Percentiles rank a stretch among this genome's conserved stretches.
phyloP scores from a whole-genome alignment of 2,888 invertebrate species.

The Cerastis leucographa region DNA sequence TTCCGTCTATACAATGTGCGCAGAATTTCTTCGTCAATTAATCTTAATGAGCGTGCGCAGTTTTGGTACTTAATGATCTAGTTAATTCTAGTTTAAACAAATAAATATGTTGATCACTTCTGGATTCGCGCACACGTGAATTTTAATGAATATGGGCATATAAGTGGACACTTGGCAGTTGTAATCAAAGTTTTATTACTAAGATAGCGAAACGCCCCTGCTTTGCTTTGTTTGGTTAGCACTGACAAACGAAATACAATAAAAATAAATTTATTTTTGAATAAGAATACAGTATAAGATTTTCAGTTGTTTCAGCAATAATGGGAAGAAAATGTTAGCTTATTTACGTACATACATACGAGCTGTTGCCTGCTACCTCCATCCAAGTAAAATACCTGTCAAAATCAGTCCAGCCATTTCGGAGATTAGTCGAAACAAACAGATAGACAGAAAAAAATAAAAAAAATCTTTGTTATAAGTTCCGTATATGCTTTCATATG shows the following conservation, averaged over 20 bases:
- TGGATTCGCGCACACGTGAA: neutral
- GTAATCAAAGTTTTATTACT: neutral
- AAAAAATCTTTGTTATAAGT: too few species aligned
- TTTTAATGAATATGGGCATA: slow-evolving; percentile 8
- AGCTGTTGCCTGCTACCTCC: too few species aligned
- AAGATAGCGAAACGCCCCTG: neutral
- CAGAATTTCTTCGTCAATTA: slow-evolving; percentile 52
- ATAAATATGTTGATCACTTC: slow-evolving; percentile 28
- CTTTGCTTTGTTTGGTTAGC: too few species aligned
- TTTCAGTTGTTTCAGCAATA: too few species aligned
- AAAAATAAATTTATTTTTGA: too few species aligned
- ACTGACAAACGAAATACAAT: too few species aligned
- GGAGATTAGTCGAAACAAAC: neutral
- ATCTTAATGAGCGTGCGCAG: slow-evolving; percentile 29
- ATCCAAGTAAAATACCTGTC: too few species aligned
- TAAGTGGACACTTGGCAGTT: neutral
- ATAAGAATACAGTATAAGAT: too few species aligned
- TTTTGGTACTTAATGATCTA: slow-evolving; percentile 33
- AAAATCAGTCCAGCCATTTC: neutral
- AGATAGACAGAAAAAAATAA: too few species aligned
- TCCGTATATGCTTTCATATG: too few species aligned
- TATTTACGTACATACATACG: too few species aligned
- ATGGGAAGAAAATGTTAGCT: too few species aligned
- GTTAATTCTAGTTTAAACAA: slow-evolving; percentile 40
- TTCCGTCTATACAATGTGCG: neutral